These are phyloP conservation scores for Orientallactaga sibirica DNA, from an alignment of 2,797 vertebrate species.

Conservation along the genomic window DNA sequence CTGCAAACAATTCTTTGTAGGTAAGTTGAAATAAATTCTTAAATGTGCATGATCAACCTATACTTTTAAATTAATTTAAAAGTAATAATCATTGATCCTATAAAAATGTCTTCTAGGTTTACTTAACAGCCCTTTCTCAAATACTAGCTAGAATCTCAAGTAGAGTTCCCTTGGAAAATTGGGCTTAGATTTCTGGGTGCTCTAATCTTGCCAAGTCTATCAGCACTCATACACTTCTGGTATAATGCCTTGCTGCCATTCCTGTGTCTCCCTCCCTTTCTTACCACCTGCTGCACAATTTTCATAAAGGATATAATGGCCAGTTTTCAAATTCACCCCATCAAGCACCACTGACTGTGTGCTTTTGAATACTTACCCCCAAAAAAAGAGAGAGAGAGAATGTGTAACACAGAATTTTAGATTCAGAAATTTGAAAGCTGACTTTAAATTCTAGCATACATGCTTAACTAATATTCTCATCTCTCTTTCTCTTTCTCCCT, in stretches of 20 bases:
- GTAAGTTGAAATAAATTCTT: constrained; percentile 17
- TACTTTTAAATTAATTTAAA: constrained; percentile 35
- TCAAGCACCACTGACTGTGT: not conserved
- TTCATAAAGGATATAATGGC: not conserved
- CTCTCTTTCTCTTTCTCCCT: too few relatives aligned
- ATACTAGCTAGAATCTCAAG: not conserved
- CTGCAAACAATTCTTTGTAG: not conserved
- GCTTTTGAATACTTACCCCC: not conserved
- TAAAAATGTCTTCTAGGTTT: not conserved
- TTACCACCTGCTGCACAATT: not conserved
- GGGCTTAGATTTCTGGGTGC: not conserved
- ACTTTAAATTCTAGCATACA: not conserved
- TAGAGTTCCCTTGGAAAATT: not conserved
- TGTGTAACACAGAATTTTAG: not conserved
- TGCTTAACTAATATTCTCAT: too few relatives aligned
- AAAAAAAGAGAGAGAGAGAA: not conserved
- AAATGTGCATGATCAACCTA: not conserved
- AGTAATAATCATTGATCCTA: not conserved
- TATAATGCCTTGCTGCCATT: not conserved
- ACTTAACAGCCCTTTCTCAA: not conserved
- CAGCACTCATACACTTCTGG: not conserved
- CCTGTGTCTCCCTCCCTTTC: not conserved
- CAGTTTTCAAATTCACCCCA: not conserved
- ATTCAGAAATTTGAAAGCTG: not conserved
- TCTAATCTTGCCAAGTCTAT: not conserved